These are phyloP conservation scores for Synergus itoensis DNA, from an alignment of 2,888 invertebrate species.

Conservation along the genomic window DNA sequence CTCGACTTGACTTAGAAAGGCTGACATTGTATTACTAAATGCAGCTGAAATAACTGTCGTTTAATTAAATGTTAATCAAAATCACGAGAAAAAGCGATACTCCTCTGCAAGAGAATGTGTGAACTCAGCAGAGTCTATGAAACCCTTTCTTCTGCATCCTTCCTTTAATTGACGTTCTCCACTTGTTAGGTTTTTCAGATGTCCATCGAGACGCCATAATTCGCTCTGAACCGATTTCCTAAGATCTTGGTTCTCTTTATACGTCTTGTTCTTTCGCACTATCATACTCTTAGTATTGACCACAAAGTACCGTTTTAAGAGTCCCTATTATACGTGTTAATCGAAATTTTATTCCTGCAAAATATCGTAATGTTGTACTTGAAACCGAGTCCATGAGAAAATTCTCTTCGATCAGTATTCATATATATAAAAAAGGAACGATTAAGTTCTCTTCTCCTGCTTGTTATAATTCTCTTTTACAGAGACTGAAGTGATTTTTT, in stretches of 20 bases:
- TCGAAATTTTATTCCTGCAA: slow-evolving; percentile 37
- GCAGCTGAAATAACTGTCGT: not conserved
- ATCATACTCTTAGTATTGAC: slow-evolving; percentile 4
- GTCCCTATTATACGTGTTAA: slow-evolving; percentile 28
- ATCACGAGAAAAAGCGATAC: slow-evolving; percentile 5
- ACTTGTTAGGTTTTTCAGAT: slow-evolving; percentile 29
- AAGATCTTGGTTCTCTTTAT: slow-evolving; percentile 23
- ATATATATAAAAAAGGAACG: not conserved
- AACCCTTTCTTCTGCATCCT: not conserved
- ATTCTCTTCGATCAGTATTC: too few relatives aligned
- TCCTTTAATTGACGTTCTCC: slow-evolving; percentile 31
- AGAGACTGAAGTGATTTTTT: too few relatives aligned
- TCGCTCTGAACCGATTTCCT: slow-evolving; percentile 15
- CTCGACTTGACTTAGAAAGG: not conserved
- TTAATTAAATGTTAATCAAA: slow-evolving; percentile 30
- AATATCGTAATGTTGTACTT: slow-evolving; percentile 1
- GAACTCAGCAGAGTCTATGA: not conserved
- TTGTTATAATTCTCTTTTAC: not conserved
- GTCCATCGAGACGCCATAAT: slow-evolving; percentile 26
- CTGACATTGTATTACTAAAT: not conserved
- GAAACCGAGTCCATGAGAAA: not conserved
- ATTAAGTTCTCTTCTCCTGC: not conserved
- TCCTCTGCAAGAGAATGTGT: slow-evolving; percentile 16
- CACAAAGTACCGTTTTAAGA: slow-evolving; percentile 20
- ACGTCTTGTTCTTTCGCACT: slow-evolving; percentile 22